phyloP scores from a whole-genome alignment of 1,140 invertebrate genomes.

The Drosophila prosaltans region DNA sequence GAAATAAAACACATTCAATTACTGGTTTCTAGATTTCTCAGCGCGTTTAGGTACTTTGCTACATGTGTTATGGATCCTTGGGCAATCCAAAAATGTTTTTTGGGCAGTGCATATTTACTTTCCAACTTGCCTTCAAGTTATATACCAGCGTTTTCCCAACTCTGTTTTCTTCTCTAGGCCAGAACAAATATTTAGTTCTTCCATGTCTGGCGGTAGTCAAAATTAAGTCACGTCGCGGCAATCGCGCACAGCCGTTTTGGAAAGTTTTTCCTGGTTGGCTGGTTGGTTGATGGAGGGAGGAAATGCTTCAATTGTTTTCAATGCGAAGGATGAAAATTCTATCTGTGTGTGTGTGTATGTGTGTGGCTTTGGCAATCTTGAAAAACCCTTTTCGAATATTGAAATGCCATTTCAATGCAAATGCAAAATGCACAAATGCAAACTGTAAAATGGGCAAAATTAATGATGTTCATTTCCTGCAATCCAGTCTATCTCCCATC shows the following conservation, averaged over 20 bases:
- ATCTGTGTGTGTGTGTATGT: constrained; percentile 17
- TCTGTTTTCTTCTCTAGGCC: constrained; percentile 16
- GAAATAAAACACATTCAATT: too few species aligned
- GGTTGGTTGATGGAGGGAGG: neutral
- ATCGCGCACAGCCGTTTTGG: constrained; percentile 72
- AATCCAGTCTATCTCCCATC: constrained; percentile 22
- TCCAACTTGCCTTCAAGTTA: constrained; percentile 1
- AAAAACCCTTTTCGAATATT: constrained; percentile 65
- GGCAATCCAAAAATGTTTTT: neutral
- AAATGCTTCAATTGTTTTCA: constrained; percentile 12
- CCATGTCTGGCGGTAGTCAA: constrained; percentile 62
- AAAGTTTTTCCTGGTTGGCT: constrained; percentile 46
- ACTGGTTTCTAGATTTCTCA: too few species aligned
- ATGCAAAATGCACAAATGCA: constrained; percentile 58
- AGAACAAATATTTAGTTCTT: constrained; percentile 61
- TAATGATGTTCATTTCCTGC: constrained; percentile 80
- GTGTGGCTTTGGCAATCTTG: constrained; percentile 58
- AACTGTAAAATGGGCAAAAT: constrained; percentile 53
- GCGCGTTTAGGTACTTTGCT: too few species aligned
- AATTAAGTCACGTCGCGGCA: constrained; percentile 81
- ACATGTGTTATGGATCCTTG: too few species aligned
- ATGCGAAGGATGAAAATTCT: neutral
- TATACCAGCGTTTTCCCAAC: neutral
- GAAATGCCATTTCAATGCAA: constrained; percentile 80
- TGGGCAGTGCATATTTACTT: neutral